phyloP scores from a whole-genome alignment of 1,140 invertebrate species.

The Papilio helenus region DNA sequence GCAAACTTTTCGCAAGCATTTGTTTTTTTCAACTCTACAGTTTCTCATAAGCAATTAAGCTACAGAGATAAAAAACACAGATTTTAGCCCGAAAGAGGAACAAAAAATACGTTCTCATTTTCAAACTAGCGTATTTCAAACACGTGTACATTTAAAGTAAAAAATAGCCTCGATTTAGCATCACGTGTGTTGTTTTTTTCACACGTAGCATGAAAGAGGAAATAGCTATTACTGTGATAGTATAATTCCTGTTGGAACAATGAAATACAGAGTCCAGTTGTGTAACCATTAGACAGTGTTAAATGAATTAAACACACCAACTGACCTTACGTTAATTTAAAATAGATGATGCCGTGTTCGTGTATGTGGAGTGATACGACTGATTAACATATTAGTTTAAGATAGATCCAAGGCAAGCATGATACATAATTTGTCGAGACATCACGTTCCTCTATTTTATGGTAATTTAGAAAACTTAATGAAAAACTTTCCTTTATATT shows the following conservation, averaged over 20 bases:
- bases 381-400: slow-evolving; percentile 17
- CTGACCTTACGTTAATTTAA: slow-evolving; percentile 75
- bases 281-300: slow-evolving; percentile 44
- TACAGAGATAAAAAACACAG: background rate
- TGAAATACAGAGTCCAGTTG: slow-evolving; percentile 34
- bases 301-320: slow-evolving; percentile 45
- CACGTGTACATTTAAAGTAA: slow-evolving; percentile 10
- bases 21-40: background rate
- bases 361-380: slow-evolving; percentile 20
- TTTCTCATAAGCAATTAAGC: background rate
- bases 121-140: background rate
- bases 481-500: too few relatives aligned
- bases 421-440: too few relatives aligned
- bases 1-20: background rate
- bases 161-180: slow-evolving; percentile 5
- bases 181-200: slow-evolving; percentile 16
- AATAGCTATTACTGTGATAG: background rate
- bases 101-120: slow-evolving; percentile 1
- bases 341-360: slow-evolving; percentile 64
- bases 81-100: background rate
- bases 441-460: background rate
- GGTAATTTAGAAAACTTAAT: background rate
- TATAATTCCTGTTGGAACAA: slow-evolving; percentile 45
- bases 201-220: slow-evolving; percentile 6
- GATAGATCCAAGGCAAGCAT: slow-evolving; percentile 2